Percentiles rank a stretch among this genome's conserved stretches.
Evolutionary conservation across 2,113 vertebrate genomes (phyloP).

Genomic region (Probosciger aterrimus): DNA sequence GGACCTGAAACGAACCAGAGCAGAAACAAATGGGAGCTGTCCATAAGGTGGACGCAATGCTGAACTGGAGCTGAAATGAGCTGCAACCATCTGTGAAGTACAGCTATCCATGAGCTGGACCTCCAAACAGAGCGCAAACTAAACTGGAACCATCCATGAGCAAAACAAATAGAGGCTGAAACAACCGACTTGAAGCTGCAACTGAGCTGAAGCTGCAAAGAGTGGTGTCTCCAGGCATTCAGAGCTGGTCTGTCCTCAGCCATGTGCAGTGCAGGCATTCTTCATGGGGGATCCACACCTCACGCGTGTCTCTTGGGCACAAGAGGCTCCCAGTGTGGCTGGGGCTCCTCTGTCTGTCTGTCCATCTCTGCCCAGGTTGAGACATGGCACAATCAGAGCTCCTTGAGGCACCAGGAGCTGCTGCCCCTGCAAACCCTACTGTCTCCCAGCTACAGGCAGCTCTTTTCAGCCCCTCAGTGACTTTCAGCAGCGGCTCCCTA

Average conservation of each 20-base stretch:
- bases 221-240: neutral
- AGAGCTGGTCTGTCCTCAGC: neutral
- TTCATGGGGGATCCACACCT: too few species aligned
- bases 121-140: neutral
- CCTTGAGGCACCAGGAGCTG: neutral
- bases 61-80: neutral
- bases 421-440: neutral
- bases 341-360: neutral
- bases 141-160: neutral
- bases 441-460: neutral
- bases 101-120: neutral
- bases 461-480: neutral
- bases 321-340: neutral
- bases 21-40: neutral
- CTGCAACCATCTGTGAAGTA: neutral
- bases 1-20: neutral
- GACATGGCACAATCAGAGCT: neutral
- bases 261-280: neutral
- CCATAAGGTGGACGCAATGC: neutral
- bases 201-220: neutral
- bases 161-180: neutral
- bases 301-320: accelerated
- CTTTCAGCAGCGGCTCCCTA: accelerated
- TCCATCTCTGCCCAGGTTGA: neutral
- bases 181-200: neutral